Percentiles rank a stretch among this genome's conserved stretches.
Evolutionary conservation across 2,888 invertebrate species (phyloP).

Genomic region (Drosophila prolongata): DNA sequence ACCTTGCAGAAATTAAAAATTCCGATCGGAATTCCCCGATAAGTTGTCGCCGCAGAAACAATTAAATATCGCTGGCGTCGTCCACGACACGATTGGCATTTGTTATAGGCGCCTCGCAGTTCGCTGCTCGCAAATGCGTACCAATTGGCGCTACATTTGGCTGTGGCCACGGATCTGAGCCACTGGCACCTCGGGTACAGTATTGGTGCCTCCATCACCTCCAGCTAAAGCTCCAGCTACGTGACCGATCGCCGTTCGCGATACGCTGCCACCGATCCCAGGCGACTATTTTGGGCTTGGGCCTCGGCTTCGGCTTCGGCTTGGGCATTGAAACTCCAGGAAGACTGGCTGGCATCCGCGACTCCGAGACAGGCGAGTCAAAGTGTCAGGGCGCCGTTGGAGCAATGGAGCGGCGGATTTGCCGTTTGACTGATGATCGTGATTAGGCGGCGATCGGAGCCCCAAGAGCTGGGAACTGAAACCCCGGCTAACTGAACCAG

Average conservation of each 20-base stretch:
- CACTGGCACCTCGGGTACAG: slow-evolving; percentile 40
- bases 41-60: slow-evolving; percentile 80
- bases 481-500: slow-evolving; percentile 17
- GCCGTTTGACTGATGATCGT: slow-evolving; percentile 83
- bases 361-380: slow-evolving; percentile 55
- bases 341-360: slow-evolving; percentile 47
- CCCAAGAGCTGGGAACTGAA: slow-evolving; percentile 18
- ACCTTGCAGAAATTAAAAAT: slow-evolving; percentile 81
- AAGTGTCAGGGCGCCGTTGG: slow-evolving; percentile 72
- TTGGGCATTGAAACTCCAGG: slow-evolving; percentile 18
- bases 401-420: slow-evolving; percentile 58
- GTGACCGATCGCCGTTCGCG: slow-evolving; percentile 73
- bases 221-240: slow-evolving; percentile 62
- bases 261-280: slow-evolving; percentile 47
- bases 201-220: slow-evolving; percentile 28
- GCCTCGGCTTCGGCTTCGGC: slow-evolving; percentile 5
- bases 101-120: slow-evolving; percentile 79
- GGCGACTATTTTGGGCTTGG: slow-evolving; percentile 37
- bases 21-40: slow-evolving; percentile 82
- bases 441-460: slow-evolving; percentile 69
- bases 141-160: slow-evolving; percentile 80
- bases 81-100: slow-evolving; percentile 81
- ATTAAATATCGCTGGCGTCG: slow-evolving; percentile 83
- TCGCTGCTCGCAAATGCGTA: slow-evolving; percentile 79
- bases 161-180: slow-evolving; percentile 76